These are phyloP conservation scores for Palloptera scutellata DNA, from an alignment of 2,888 invertebrate genomes.

Conservation along the genomic window DNA sequence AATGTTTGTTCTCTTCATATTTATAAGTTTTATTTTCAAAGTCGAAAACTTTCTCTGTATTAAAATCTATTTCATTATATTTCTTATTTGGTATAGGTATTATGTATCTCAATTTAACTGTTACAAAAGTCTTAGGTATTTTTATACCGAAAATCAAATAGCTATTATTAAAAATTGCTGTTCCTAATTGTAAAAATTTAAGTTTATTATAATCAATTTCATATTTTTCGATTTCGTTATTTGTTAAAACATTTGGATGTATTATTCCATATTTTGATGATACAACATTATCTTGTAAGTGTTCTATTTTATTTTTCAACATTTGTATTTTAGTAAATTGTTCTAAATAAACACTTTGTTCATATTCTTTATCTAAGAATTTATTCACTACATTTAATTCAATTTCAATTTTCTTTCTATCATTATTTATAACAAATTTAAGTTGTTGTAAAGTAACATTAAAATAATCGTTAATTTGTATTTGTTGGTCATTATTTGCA, in stretches of 20 bases:
- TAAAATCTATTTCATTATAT: slow-evolving; percentile 27
- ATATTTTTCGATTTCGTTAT: slow-evolving; percentile 20
- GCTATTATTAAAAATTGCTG: slow-evolving; percentile 21
- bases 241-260: slow-evolving; percentile 27
- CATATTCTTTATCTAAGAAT: slow-evolving; percentile 24
- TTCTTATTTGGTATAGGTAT: slow-evolving; percentile 23
- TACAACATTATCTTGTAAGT: slow-evolving; percentile 23
- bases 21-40: slow-evolving; percentile 13
- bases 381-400: slow-evolving; percentile 27
- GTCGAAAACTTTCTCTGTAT: slow-evolving; percentile 20
- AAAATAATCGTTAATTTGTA: slow-evolving; percentile 14
- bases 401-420: slow-evolving; percentile 19
- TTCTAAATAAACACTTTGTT: slow-evolving; percentile 22
- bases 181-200: slow-evolving; percentile 29
- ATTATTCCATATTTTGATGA: slow-evolving; percentile 30
- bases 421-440: slow-evolving; percentile 14
- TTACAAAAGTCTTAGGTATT: slow-evolving; percentile 15
- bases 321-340: slow-evolving; percentile 28
- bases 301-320: slow-evolving; percentile 27
- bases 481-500: slow-evolving; percentile 20
- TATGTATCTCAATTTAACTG: slow-evolving; percentile 14
- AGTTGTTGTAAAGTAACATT: slow-evolving; percentile 12
- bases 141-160: slow-evolving; percentile 19
- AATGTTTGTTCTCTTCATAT: slow-evolving; percentile 21
- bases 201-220: slow-evolving; percentile 28